Evolutionary conservation across 2,797 vertebrate genomes (phyloP).

Genomic region (Fistularia commersonii): DNA sequence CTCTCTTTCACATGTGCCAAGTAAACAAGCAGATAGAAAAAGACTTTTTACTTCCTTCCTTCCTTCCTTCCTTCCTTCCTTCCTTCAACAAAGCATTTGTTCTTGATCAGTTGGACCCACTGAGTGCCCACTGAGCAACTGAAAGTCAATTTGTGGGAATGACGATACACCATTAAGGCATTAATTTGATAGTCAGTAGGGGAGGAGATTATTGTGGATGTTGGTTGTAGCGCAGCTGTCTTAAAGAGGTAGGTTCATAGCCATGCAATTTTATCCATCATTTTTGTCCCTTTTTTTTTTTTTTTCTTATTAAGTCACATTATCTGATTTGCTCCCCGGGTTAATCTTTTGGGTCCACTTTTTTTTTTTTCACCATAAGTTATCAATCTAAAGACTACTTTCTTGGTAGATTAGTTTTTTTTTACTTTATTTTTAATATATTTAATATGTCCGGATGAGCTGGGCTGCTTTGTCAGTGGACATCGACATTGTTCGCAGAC

Average conservation of each 20-base stretch:
- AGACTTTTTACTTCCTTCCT: slow-evolving; percentile 26
- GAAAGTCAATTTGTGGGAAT: slow-evolving; percentile 16
- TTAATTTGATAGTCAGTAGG: slow-evolving; percentile 7
- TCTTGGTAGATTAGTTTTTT: no score
- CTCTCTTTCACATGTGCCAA: slow-evolving; percentile 26
- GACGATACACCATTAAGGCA: slow-evolving; percentile 9
- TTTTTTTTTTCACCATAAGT: no score
- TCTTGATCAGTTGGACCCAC: slow-evolving; percentile 19
- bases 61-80: slow-evolving; percentile 18
- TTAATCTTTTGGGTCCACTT: no score
- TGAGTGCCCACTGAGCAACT: slow-evolving; percentile 13
- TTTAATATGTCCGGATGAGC: no score
- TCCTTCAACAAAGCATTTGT: slow-evolving; percentile 23
- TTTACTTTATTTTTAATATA: no score
- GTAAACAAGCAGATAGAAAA: slow-evolving; percentile 43
- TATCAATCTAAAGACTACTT: no score
- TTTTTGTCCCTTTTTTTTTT: neutral
- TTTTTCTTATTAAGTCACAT: neutral
- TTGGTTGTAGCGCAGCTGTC: slow-evolving; percentile 1
- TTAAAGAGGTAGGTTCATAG: slow-evolving; percentile 18
- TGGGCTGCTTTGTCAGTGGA: no score
- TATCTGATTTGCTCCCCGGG: neutral
- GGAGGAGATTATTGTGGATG: slow-evolving; percentile 7
- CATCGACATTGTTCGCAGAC: no score
- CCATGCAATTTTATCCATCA: neutral